Percentiles rank a stretch among this genome's conserved stretches.
These are phyloP conservation scores for Drosophila diplacantha DNA, from an alignment of 2,888 invertebrate species.

Conservation along the genomic window DNA sequence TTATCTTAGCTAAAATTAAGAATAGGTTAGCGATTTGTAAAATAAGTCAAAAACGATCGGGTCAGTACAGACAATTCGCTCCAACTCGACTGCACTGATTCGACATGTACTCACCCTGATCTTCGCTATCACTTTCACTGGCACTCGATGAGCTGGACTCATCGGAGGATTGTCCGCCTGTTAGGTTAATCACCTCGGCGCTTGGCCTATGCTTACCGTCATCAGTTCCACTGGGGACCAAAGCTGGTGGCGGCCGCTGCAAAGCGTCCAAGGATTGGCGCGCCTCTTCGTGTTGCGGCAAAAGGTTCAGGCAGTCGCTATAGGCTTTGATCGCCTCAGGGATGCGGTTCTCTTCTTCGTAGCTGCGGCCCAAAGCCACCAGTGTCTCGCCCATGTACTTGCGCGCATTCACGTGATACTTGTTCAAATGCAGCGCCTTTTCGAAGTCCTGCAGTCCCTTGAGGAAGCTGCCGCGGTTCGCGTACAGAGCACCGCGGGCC, in stretches of 20 bases:
- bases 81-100: background rate
- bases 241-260: slow-evolving; percentile 79
- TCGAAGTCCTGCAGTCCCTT: slow-evolving; percentile 97
- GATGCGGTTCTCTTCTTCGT: slow-evolving; percentile 91
- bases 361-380: slow-evolving; percentile 91
- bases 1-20: slow-evolving; percentile 49
- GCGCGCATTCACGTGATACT: slow-evolving; percentile 93
- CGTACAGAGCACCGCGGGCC: slow-evolving; percentile 93
- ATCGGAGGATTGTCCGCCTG: slow-evolving; percentile 48
- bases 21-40: slow-evolving; percentile 19
- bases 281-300: slow-evolving; percentile 92
- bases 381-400: slow-evolving; percentile 96
- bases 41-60: background rate
- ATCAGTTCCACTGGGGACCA: slow-evolving; percentile 3
- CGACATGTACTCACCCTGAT: slow-evolving; percentile 52
- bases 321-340: slow-evolving; percentile 91
- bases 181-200: slow-evolving; percentile 2
- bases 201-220: slow-evolving; percentile 25
- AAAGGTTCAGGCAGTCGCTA: slow-evolving; percentile 88
- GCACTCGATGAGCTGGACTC: slow-evolving; percentile 56
- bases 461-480: slow-evolving; percentile 94
- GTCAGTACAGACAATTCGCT: slow-evolving; percentile 3
- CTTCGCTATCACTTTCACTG: slow-evolving; percentile 48
- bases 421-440: slow-evolving; percentile 91
- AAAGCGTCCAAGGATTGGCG: slow-evolving; percentile 89